A percentile compares a stretch with the other conserved stretches of the same genome.
phyloP scores from a whole-genome alignment of 35 echinoderm and acorn worm species.

The Strongylocentrotus purpuratus region DNA sequence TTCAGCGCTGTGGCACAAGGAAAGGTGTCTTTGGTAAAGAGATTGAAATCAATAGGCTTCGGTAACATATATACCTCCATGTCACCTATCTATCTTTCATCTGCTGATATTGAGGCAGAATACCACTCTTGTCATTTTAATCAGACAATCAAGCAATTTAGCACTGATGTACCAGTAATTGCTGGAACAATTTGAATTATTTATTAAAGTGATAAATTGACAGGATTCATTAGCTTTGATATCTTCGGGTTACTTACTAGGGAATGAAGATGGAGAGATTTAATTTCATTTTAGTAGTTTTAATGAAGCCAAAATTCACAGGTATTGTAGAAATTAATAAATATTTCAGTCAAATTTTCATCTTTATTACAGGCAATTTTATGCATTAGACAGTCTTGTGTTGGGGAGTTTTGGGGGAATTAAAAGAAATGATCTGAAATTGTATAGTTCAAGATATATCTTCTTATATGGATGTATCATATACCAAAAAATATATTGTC shows the following conservation, averaged over 20 bases:
- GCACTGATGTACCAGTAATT: neutral
- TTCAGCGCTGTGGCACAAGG: neutral
- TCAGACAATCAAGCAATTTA: neutral
- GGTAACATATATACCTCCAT: neutral
- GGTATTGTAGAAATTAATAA: neutral
- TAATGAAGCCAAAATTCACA: neutral
- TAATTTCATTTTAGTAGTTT: neutral
- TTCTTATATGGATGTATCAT: too few species aligned
- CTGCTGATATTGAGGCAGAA: neutral
- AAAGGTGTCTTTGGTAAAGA: neutral
- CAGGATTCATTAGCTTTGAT: neutral
- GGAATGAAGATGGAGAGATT: neutral
- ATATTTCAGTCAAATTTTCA: neutral
- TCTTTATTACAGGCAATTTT: neutral
- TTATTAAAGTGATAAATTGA: neutral
- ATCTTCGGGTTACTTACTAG: neutral
- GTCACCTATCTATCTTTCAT: neutral
- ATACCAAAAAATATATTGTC: too few species aligned
- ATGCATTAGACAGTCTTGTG: neutral
- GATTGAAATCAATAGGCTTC: neutral
- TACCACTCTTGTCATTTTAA: neutral
- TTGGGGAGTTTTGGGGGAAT: neutral
- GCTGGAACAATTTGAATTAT: neutral
- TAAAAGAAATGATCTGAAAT: too few species aligned
- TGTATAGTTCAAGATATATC: too few species aligned